phyloP scores from a whole-genome alignment of 2,888 invertebrate species.

The Agonopterix subpropinquella region DNA sequence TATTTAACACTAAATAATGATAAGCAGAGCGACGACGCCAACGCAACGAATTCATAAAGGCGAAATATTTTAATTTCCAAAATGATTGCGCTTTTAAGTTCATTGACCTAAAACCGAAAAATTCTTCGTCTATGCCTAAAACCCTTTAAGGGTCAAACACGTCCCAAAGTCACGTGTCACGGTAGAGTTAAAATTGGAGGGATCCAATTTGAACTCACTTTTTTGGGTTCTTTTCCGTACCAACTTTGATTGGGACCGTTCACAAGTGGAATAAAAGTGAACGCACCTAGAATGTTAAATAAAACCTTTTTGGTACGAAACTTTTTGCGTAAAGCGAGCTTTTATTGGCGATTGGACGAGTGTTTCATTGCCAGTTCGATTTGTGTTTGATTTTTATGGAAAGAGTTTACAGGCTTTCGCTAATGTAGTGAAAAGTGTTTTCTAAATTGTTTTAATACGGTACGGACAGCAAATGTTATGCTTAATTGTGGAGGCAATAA shows the following conservation, averaged over 20 bases:
- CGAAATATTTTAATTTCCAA: too few species aligned
- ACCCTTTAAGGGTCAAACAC: neutral
- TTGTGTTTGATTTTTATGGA: slow-evolving; percentile 26
- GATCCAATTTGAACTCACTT: slow-evolving; percentile 25
- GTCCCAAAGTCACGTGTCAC: slow-evolving; percentile 11
- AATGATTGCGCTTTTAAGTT: too few species aligned
- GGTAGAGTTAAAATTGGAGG: too few species aligned
- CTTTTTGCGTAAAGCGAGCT: slow-evolving; percentile 26
- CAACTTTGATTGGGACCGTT: slow-evolving; percentile 42
- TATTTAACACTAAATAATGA: too few species aligned
- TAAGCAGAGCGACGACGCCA: too few species aligned
- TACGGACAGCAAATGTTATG: too few species aligned
- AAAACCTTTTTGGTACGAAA: slow-evolving; percentile 22
- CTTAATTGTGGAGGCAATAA: too few species aligned
- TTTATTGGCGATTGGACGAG: slow-evolving; percentile 37
- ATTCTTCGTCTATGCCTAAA: too few species aligned
- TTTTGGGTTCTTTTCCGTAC: slow-evolving; percentile 28
- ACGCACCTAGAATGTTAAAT: slow-evolving; percentile 47
- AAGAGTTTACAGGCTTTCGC: neutral
- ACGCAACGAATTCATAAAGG: too few species aligned
- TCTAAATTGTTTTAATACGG: too few species aligned
- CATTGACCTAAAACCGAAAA: too few species aligned
- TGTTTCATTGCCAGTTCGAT: slow-evolving; percentile 41
- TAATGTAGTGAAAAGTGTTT: too few species aligned
- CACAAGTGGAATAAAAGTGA: slow-evolving; percentile 23